Percentiles rank a stretch among this genome's conserved stretches.
These are phyloP conservation scores for Sandelia bainsii DNA, from an alignment of 2,797 vertebrate species.

Conservation along the genomic window DNA sequence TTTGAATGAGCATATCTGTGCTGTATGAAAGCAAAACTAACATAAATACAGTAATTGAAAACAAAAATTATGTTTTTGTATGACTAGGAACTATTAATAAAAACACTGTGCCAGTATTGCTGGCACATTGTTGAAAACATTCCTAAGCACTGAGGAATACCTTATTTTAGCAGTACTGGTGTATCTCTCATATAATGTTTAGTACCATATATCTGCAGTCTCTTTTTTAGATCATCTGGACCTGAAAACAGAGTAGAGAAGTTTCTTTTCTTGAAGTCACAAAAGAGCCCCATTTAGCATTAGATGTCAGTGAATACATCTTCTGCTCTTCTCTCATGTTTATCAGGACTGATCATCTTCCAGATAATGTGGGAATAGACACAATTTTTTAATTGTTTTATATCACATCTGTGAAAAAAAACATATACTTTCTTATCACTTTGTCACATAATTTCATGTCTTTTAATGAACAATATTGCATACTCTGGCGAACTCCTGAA, in stretches of 20 bases:
- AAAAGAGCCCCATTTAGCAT: constrained; percentile 14
- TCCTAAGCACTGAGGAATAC: not conserved
- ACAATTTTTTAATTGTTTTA: constrained; percentile 47
- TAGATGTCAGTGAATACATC: constrained; percentile 32
- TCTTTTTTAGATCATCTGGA: constrained; percentile 15
- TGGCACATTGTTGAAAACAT: not conserved
- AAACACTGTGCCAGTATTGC: not conserved
- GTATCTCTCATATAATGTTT: constrained; percentile 12
- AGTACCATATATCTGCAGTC: not conserved
- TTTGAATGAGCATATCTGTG: no score
- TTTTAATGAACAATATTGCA: constrained; percentile 48
- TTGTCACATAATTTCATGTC: constrained; percentile 44
- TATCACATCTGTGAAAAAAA: constrained; percentile 46
- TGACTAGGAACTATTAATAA: not conserved
- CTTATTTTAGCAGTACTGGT: constrained; percentile 12
- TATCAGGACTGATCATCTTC: constrained; percentile 46
- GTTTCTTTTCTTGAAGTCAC: constrained; percentile 18
- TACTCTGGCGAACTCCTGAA: constrained; percentile 35
- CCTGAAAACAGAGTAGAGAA: constrained; percentile 14
- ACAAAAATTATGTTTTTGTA: not conserved
- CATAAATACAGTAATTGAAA: not conserved
- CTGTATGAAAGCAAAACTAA: no score
- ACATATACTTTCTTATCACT: constrained; percentile 22
- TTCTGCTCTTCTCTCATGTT: constrained; percentile 21
- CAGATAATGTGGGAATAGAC: constrained; percentile 32